phyloP scores from a whole-genome alignment of 2,113 vertebrate species.

The Calyptommatus sinebrachiatus region DNA sequence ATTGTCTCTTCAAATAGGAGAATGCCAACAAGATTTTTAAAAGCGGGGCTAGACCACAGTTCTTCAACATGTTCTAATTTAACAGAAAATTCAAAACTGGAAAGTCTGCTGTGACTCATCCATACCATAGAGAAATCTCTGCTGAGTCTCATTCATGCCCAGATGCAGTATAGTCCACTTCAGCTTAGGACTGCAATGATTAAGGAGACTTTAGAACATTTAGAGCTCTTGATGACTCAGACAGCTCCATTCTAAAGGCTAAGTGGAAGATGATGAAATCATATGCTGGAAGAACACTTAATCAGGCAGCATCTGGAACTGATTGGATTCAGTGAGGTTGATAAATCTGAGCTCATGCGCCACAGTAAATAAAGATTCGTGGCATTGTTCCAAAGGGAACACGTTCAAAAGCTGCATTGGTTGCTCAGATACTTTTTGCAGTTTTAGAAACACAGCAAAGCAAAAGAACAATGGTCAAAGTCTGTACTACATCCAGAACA shows the following conservation, averaged over 20 bases:
- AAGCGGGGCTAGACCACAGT: too few species aligned
- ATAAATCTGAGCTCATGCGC: constrained; percentile 17
- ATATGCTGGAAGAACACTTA: constrained; percentile 22
- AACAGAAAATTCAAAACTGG: neutral
- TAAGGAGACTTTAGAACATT: neutral
- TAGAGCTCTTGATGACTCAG: neutral
- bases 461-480: neutral
- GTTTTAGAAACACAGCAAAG: neutral
- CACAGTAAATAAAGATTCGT: constrained; percentile 19
- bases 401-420: neutral
- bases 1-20: too few species aligned
- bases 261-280: constrained; percentile 23
- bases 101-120: neutral
- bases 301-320: constrained; percentile 24
- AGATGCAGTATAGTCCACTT: neutral
- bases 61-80: too few species aligned
- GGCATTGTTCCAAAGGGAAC: constrained; percentile 6
- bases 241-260: neutral
- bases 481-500: too few species aligned
- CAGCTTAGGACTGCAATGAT: neutral
- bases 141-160: neutral
- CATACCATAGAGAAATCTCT: too few species aligned
- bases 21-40: too few species aligned
- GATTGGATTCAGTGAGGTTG: constrained; percentile 21
- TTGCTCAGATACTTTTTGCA: neutral